A percentile compares a stretch with the other conserved stretches of the same genome.
Conservation (phyloP, 2,113 vertebrate species). For the Ictidomys tridecemlineatus region DNA sequence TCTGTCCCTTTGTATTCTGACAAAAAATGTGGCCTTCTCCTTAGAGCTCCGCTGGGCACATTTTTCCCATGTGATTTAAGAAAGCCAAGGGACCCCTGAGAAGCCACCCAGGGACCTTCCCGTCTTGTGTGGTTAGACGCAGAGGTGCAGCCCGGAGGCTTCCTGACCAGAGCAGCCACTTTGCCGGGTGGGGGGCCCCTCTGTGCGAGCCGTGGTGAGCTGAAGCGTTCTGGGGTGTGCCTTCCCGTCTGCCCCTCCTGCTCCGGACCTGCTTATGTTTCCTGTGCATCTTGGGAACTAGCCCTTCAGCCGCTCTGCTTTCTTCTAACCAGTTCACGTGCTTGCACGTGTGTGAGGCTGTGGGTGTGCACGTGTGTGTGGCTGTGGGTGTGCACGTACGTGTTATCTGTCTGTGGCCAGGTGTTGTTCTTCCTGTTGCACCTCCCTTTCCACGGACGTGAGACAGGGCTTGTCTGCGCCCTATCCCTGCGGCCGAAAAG, state of each 20-base stretch:
- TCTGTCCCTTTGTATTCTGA: background rate
- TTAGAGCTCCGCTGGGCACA: background rate
- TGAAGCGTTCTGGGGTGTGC: background rate
- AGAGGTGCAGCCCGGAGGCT: background rate
- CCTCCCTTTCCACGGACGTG: accelerated
- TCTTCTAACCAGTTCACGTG: background rate
- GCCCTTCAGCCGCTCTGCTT: background rate
- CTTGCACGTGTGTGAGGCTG: background rate
- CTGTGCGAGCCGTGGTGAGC: too few species aligned
- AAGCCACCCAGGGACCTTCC: background rate
- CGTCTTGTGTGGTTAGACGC: background rate
- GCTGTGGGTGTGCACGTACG: background rate
- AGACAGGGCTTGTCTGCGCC: background rate
- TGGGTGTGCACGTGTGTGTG: accelerated
- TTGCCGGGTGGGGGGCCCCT: background rate
- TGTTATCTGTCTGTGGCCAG: background rate
- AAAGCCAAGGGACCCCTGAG: background rate
- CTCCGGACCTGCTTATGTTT: background rate
- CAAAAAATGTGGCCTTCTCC: background rate
- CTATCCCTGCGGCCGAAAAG: background rate
- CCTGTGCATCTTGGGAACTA: background rate
- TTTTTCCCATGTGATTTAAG: background rate
- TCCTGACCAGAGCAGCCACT: background rate
- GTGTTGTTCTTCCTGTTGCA: background rate
- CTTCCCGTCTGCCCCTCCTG: background rate